Evolutionary conservation across 2,888 invertebrate species (phyloP), one percentile per base, ranked within the genome.

Genomic region (Anodontia alba): DNA sequence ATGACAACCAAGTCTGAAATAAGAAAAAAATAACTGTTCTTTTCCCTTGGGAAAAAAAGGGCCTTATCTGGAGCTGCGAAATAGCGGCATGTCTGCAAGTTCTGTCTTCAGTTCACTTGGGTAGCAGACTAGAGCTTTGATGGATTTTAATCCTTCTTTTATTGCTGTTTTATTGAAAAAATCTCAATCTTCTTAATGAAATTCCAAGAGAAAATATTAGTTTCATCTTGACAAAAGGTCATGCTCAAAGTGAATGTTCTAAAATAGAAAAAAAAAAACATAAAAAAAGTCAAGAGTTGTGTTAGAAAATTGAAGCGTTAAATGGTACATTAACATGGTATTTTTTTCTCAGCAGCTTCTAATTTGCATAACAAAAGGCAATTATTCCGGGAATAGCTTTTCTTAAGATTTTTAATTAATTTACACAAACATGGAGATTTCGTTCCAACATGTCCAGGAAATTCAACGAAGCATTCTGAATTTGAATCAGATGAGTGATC

Each of bases 111-210:
- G n/a, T n/a, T n/a, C n/a, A n/a, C n/a, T n/a, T n/a, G n/a, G n/a
- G n/a, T n/a, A n/a, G n/a, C n/a, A n/a, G n/a, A n/a, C n/a, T n/a
- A n/a, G n/a, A n/a, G n/a, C n/a, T n/a, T n/a, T 62, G 62, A 62
- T 62, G 62, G 62, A 26, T 26, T 57, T 33, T 62, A 62, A 62
- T 62, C 62, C 62, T 17, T 62, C 17, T 23, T 17, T 33, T 62
- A 62, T 62, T 62, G 62, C 62, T 33, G 33, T 62, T 62, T 62
- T 62, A 62, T 62, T 62, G 62, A 33, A 62, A 38, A 62, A 62
- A 33, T 31, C 62, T 62, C 62, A 62, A 62, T 62, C 33, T 62
- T 17, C 62, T 33, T 62, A 62, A 62, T 62, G 62, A 62, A 62
- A 62, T 62, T 62, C 62, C 20, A 33, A 8, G 29, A 33, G 33